Percentiles rank a stretch among this genome's conserved stretches.
These are phyloP conservation scores for Drosophila leontia DNA, from an alignment of 1,140 invertebrate genomes.

Conservation along the genomic window DNA sequence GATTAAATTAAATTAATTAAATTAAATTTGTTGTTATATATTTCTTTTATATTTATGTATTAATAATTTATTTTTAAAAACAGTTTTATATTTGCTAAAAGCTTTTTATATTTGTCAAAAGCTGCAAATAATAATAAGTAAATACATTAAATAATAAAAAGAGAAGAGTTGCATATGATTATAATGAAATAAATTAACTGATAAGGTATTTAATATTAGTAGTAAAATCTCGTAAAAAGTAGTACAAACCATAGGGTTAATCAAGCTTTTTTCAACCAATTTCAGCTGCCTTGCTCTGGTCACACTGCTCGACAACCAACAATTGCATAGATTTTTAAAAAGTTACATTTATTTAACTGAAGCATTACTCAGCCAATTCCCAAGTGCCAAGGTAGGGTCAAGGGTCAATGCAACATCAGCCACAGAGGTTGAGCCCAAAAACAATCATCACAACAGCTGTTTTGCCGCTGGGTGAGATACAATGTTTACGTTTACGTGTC, in stretches of 20 bases:
- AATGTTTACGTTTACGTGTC: constrained; percentile 68
- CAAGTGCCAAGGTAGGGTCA: background rate
- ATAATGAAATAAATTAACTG: too few species aligned
- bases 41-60: too few species aligned
- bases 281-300: background rate
- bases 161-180: too few species aligned
- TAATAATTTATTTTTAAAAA: too few species aligned
- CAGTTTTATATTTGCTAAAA: too few species aligned
- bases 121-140: too few species aligned
- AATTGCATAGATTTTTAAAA: constrained; percentile 37
- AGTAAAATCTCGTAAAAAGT: too few species aligned
- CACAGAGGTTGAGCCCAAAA: background rate
- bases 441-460: constrained; percentile 22
- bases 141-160: too few species aligned
- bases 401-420: constrained; percentile 10
- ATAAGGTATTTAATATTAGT: too few species aligned
- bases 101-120: too few species aligned
- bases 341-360: constrained; percentile 10
- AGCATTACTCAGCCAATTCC: constrained; percentile 6
- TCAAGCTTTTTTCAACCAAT: background rate
- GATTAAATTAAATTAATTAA: too few species aligned
- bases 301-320: constrained; percentile 14
- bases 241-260: background rate
- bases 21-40: too few species aligned
- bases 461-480: constrained; percentile 20